phyloP scores from a whole-genome alignment of 2,888 invertebrate genomes.

The Ectemnius lituratus region DNA sequence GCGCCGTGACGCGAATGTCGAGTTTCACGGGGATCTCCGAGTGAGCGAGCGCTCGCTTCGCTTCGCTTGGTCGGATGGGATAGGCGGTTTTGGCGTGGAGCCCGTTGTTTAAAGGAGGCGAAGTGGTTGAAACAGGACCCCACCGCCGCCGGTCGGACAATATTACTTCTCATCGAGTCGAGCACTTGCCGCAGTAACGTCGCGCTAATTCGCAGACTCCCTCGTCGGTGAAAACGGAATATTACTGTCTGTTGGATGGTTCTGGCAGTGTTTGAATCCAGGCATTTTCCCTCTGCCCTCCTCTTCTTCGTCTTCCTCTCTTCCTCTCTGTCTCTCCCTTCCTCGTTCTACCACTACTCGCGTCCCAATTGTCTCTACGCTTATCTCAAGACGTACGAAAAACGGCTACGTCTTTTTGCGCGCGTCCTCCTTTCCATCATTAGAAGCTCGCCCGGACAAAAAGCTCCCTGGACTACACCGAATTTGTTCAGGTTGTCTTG shows the following conservation, averaged over 20 bases:
- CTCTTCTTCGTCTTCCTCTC: too few species aligned
- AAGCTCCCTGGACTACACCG: too few species aligned
- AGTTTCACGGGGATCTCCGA: conserved; percentile 37
- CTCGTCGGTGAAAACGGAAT: conserved; percentile 45
- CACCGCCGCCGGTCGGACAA: conserved; percentile 46
- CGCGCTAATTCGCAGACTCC: conserved; percentile 52
- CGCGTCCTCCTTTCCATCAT: too few species aligned
- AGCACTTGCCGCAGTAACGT: conserved; percentile 53
- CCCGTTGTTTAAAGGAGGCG: conserved; percentile 55
- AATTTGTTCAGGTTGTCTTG: too few species aligned
- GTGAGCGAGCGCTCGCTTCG: conserved; percentile 8
- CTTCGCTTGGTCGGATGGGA: conserved; percentile 22
- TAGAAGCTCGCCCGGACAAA: too few species aligned
- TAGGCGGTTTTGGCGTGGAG: conserved; percentile 55
- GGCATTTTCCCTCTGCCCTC: not conserved
- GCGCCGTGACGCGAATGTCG: conserved; percentile 53
- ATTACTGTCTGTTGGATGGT: conserved; percentile 48
- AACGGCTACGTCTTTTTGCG: not conserved
- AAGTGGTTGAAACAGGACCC: conserved; percentile 55
- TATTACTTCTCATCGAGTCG: conserved; percentile 59
- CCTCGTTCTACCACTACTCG: too few species aligned
- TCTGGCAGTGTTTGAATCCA: conserved; percentile 43
- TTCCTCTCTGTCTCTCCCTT: too few species aligned
- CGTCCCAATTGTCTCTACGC: conserved; percentile 16
- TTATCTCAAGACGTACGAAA: conserved; percentile 12